A percentile compares a stretch with the other conserved stretches of the same genome.
Evolutionary conservation across 2,888 invertebrate genomes (phyloP).

Genomic region (Hirtodrosophila confusa): DNA sequence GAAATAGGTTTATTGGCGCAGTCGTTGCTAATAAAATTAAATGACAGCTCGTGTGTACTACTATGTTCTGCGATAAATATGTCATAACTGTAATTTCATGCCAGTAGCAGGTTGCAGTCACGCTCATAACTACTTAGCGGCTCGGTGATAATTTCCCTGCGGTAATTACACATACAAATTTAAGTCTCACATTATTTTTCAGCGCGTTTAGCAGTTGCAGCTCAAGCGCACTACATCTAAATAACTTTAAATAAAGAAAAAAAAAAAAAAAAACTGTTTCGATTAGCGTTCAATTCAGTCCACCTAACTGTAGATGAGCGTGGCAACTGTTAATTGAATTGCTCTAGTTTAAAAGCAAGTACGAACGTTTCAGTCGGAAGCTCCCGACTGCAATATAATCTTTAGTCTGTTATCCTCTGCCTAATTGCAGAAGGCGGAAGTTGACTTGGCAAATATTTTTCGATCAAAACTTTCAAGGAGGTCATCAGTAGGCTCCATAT

Average conservation of each 20-base stretch:
- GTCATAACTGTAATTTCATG: constrained; percentile 27
- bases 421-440: too few relatives aligned
- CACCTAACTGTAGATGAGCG: constrained; percentile 63
- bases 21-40: constrained; percentile 14
- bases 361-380: too few relatives aligned
- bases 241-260: not conserved
- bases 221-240: constrained; percentile 5
- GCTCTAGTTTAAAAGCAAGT: constrained; percentile 39
- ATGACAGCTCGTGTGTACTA: not conserved
- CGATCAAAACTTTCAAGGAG: too few relatives aligned
- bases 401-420: too few relatives aligned
- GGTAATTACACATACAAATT: constrained; percentile 29
- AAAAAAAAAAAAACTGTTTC: constrained; percentile 30
- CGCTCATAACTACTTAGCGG: constrained; percentile 44
- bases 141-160: constrained; percentile 37
- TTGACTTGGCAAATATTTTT: too few relatives aligned
- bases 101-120: constrained; percentile 20
- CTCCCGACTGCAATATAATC: too few relatives aligned
- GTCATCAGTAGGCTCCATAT: too few relatives aligned
- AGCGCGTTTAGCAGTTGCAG: constrained; percentile 3
- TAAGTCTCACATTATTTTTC: constrained; percentile 13
- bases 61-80: constrained; percentile 7
- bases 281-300: constrained; percentile 71
- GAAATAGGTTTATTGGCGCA: constrained; percentile 10
- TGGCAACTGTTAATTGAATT: constrained; percentile 69